These are phyloP conservation scores for human DNA, from an alignment of 2,113 vertebrate species.

Conservation along the genomic window GRCh38 chr1:79593001-79593500, in stretches of 20 bases:
- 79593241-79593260: background rate
- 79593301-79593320: background rate
- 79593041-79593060: background rate
- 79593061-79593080: background rate
- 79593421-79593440: background rate
- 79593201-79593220: background rate
- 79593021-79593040: background rate
- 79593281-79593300: background rate
- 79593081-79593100: background rate
- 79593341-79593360: background rate
- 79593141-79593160: fast-evolving
- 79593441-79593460: background rate
- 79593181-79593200: background rate
- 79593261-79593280: background rate
- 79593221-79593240: background rate
- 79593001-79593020: background rate
- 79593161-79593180: too few species aligned
- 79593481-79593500: background rate
- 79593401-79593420: background rate
- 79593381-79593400: background rate
- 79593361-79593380: background rate
- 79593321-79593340: background rate
- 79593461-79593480: background rate
- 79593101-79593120: background rate
- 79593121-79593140: background rate